phyloP scores from a whole-genome alignment of 2,113 vertebrate species.

The Reinhardtius hippoglossoides region DNA sequence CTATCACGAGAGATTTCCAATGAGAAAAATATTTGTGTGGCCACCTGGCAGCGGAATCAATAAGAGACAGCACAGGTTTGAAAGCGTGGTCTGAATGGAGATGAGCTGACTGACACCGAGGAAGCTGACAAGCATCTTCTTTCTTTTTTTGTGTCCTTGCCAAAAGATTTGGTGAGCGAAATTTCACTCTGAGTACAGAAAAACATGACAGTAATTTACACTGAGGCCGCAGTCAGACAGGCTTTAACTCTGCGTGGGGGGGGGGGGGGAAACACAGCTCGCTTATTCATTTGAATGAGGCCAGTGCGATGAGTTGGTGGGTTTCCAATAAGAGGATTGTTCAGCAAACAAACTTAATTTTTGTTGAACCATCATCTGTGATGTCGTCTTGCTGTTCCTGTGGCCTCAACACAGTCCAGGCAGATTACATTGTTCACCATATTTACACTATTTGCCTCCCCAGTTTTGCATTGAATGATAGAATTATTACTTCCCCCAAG shows the following conservation, averaged over 20 bases:
- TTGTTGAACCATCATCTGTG: not conserved
- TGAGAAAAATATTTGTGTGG: conserved; percentile 34
- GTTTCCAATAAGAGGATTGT: no score
- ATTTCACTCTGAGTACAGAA: conserved; percentile 10
- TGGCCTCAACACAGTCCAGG: not conserved
- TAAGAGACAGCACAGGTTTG: conserved; percentile 17
- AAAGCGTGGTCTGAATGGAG: conserved; percentile 30
- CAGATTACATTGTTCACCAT: not conserved
- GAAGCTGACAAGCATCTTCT: conserved; percentile 10
- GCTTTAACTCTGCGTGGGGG: not conserved
- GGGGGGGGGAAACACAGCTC: no score
- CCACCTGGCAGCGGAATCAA: conserved; percentile 6
- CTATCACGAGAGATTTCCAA: conserved; percentile 29
- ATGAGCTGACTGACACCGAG: conserved; percentile 24
- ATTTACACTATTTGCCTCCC: no score
- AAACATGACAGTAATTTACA: conserved; percentile 5
- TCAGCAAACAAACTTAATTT: not conserved
- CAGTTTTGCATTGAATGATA: no score
- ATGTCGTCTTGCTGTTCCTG: not conserved
- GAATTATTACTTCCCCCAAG: no score
- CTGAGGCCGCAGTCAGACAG: not conserved
- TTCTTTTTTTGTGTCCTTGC: not conserved
- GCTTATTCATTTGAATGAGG: no score
- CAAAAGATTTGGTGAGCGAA: conserved; percentile 21
- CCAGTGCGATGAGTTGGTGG: no score